Base-by-base conservation (phyloP, 92 coral and sea anemone species). In the Heteractis magnifica region DNA sequence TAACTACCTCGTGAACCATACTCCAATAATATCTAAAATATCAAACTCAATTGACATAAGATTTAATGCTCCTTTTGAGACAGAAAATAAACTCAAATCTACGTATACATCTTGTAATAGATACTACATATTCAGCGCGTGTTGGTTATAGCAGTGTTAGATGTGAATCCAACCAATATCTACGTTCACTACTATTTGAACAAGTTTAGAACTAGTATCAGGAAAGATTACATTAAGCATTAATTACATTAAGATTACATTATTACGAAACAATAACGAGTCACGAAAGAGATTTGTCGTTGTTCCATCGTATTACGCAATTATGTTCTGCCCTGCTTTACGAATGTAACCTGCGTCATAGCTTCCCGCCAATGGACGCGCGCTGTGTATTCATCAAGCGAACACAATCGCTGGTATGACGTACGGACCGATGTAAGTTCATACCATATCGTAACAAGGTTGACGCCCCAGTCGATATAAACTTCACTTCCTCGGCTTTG, bases 281-380 rank as follows among this genome's bases (percentile, higher is more conserved):
- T 68, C 74, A 60, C 72, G 84, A 81, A 79, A 51, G 84, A 68
- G 19, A 68, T 68, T 71, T n/a, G 62, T 16, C 70, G 70, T 18
- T 62, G 70, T 81, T 70, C 51, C 72, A 76, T 48, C 77, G 70
- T 51, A 65, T 49, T 81, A 70, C 84, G 84, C 73, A 81, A 68
- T 26, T 18, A 26, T 71, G 48, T 41, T 65, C 76, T 34, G 76
- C 77, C 84, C 84, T 60, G 71, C 72, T 78, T 76, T 8, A 77
- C 19, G 65, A 49, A 56, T 21, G 51, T 14, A 68, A 10, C 77
- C 51, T 68, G 77, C 84, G 84, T 81, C 84, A 81, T 81, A 21
- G 77, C 50, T 81, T 70, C 77, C 70, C 84, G 77, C 77, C 84
- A 81, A 68, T 71, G 50, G 84, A 68, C 84, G 77, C 84, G 49